These are phyloP conservation scores for Lamproptera curius DNA, from an alignment of 2,888 invertebrate genomes.

Conservation along the genomic window DNA sequence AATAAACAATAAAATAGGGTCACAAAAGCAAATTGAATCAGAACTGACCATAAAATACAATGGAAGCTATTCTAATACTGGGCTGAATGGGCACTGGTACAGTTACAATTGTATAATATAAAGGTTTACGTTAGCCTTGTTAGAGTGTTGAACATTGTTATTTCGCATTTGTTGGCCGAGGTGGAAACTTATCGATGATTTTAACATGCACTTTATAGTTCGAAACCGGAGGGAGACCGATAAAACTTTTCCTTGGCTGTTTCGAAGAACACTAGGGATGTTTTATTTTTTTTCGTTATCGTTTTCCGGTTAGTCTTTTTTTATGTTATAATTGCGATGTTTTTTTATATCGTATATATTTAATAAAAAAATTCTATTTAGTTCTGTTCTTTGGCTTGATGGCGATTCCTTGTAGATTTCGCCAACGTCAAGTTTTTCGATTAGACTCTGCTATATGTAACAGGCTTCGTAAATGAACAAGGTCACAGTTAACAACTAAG, in stretches of 20 bases:
- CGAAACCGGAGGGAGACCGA: neutral
- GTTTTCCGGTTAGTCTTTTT: too few relatives aligned
- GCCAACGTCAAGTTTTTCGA: too few relatives aligned
- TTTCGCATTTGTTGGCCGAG: neutral
- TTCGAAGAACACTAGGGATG: neutral
- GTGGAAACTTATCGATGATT: neutral
- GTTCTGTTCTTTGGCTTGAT: too few relatives aligned
- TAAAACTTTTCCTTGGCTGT: neutral
- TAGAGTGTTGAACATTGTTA: slow-evolving; percentile 11
- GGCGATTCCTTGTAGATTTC: too few relatives aligned
- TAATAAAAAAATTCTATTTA: too few relatives aligned
- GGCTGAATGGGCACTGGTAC: slow-evolving; percentile 18
- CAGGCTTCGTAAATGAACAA: too few relatives aligned
- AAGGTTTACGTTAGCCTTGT: slow-evolving; percentile 17
- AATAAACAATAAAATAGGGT: slow-evolving; percentile 9
- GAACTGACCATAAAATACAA: slow-evolving; percentile 24
- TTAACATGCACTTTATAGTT: neutral
- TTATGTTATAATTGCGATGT: too few relatives aligned
- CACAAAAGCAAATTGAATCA: slow-evolving; percentile 20
- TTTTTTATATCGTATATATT: too few relatives aligned
- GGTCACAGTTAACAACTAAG: too few relatives aligned
- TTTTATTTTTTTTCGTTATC: neutral
- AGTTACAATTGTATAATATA: slow-evolving; percentile 20
- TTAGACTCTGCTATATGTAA: too few relatives aligned
- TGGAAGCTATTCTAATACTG: slow-evolving; percentile 21